Conservation (phyloP, 2,797 vertebrate genomes). For the Labeo calbasu region DNA sequence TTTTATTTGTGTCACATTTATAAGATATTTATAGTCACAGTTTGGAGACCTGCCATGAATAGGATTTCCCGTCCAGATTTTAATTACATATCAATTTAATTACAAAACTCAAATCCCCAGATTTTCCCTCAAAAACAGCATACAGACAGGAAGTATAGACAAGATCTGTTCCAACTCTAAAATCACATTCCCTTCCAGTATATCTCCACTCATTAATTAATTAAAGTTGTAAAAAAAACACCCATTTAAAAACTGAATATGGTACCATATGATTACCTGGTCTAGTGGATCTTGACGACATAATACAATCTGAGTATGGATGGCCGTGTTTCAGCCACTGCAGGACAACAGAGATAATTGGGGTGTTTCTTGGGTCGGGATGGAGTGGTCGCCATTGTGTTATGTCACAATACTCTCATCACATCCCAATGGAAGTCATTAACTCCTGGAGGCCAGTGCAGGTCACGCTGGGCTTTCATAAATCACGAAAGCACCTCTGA, state of each 20-base stretch:
- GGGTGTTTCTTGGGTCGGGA: conserved; percentile 21
- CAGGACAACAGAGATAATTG: conserved; percentile 24
- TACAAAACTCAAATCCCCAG: background rate
- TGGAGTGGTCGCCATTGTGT: conserved; percentile 9
- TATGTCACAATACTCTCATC: conserved; percentile 8
- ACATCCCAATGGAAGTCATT: conserved; percentile 60
- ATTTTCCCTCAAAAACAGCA: background rate
- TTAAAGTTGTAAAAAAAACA: too few species aligned
- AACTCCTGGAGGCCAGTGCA: conserved; percentile 57
- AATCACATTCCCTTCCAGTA: background rate
- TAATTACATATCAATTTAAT: background rate
- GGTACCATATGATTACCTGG: background rate
- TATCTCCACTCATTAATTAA: background rate
- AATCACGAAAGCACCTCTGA: conserved; percentile 52
- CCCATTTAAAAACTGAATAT: background rate
- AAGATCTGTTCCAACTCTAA: background rate
- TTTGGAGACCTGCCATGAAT: background rate
- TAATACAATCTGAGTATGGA: background rate
- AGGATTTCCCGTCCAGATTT: background rate
- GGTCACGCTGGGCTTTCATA: conserved; percentile 51
- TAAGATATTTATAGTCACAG: background rate
- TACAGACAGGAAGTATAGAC: background rate
- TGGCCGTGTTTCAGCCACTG: background rate
- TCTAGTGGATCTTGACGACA: background rate
- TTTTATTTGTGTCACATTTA: background rate